These are phyloP conservation scores for Apodemia hepburni DNA, from an alignment of 2,888 invertebrate species.

Conservation along the genomic window DNA sequence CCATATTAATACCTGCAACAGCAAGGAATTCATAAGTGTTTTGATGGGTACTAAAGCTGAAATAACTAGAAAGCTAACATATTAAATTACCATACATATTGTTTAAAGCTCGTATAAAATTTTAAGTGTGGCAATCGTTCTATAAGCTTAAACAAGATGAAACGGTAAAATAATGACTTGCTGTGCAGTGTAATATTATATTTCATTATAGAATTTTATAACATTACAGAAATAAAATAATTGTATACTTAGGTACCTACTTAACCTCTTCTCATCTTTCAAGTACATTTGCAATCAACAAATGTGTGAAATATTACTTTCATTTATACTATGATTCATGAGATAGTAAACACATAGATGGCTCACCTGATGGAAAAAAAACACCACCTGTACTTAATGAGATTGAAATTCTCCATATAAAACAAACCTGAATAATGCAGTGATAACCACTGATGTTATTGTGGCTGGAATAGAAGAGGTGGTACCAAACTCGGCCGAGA, in stretches of 20 bases:
- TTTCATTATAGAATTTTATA: constrained; percentile 16
- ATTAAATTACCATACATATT: constrained; percentile 2
- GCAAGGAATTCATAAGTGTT: neutral
- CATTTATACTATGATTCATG: no score
- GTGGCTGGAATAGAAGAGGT: no score
- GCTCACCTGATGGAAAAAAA: no score
- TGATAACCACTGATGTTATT: no score
- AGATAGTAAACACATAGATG: no score
- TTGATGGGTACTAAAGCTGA: constrained; percentile 2
- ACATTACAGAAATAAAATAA: neutral
- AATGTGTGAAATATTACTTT: no score
- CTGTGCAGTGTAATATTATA: constrained; percentile 14
- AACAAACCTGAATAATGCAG: no score
- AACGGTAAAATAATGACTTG: constrained; percentile 9
- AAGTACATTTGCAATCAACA: no score
- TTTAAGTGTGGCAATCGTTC: neutral
- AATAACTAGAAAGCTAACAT: constrained; percentile 1
- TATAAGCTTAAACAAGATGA: constrained; percentile 13
- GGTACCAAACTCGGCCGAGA: no score
- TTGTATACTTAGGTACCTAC: neutral
- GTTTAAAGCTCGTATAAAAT: constrained; percentile 1
- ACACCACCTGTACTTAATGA: no score
- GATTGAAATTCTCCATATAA: no score
- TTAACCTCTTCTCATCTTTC: neutral
- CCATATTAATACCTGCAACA: neutral